A percentile compares a stretch with the other conserved stretches of the same genome.
These are phyloP conservation scores for Psittacula echo DNA, from an alignment of 2,797 vertebrate genomes.

Conservation along the genomic window DNA sequence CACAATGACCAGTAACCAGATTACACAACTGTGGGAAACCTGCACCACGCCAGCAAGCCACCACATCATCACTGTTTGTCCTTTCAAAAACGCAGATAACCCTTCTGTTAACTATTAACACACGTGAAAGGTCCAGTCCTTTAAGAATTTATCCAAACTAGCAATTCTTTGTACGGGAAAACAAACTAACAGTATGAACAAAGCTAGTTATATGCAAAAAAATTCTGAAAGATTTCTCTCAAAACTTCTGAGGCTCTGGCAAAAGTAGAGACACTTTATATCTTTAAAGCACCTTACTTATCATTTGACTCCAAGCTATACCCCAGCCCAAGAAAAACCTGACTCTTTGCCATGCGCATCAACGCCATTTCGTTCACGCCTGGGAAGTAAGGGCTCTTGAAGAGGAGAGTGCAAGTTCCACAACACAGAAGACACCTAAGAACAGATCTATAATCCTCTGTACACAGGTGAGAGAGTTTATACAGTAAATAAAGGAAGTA, in stretches of 20 bases:
- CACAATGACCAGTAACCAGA: neutral
- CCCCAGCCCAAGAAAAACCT: neutral
- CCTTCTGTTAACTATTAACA: constrained; percentile 60
- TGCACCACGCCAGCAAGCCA: neutral
- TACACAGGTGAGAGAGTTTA: neutral
- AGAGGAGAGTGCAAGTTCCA: neutral
- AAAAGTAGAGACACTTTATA: neutral
- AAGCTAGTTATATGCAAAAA: neutral
- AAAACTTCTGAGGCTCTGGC: neutral
- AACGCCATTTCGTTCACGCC: neutral
- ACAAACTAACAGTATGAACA: neutral
- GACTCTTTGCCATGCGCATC: neutral
- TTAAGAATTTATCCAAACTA: neutral
- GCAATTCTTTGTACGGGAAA: neutral
- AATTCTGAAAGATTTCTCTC: neutral
- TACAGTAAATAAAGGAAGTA: neutral
- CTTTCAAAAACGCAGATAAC: neutral
- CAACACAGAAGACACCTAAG: neutral
- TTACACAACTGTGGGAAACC: constrained; percentile 53
- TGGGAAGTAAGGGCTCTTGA: neutral
- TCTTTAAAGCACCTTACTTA: neutral
- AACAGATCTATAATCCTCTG: neutral
- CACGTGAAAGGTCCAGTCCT: neutral
- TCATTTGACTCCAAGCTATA: neutral
- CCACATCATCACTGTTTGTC: constrained; percentile 1